These are phyloP conservation scores for Autographa pulchrina DNA, from an alignment of 2,888 invertebrate genomes.

Conservation along the genomic window DNA sequence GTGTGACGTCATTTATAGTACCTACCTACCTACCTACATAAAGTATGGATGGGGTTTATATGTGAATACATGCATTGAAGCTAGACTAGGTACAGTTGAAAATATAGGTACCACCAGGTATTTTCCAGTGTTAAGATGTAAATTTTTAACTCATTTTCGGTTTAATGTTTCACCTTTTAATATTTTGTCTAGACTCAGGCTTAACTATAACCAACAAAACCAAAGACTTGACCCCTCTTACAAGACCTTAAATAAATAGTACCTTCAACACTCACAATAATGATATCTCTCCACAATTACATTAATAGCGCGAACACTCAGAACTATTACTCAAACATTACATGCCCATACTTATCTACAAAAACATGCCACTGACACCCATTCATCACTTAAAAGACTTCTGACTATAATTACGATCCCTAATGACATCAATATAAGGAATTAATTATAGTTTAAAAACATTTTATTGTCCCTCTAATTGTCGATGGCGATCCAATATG, in stretches of 20 bases:
- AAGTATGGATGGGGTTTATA: neutral
- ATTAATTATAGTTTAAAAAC: slow-evolving; percentile 68
- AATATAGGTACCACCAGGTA: too few relatives aligned
- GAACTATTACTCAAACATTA: slow-evolving; percentile 33
- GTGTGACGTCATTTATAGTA: neutral
- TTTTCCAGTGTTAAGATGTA: too few relatives aligned
- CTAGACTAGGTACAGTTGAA: too few relatives aligned
- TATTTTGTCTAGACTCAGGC: too few relatives aligned
- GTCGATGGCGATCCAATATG: slow-evolving; percentile 64
- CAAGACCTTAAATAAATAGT: too few relatives aligned
- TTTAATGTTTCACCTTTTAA: too few relatives aligned
- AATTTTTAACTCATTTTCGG: too few relatives aligned
- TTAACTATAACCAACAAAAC: too few relatives aligned
- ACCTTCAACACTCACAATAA: neutral
- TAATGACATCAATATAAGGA: slow-evolving; percentile 72
- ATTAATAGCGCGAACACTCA: slow-evolving; percentile 5
- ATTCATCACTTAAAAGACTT: slow-evolving; percentile 59
- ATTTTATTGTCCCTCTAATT: slow-evolving; percentile 73
- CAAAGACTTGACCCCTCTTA: too few relatives aligned
- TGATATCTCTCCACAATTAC: neutral
- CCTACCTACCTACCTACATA: neutral
- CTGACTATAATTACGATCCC: slow-evolving; percentile 56
- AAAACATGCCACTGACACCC: slow-evolving; percentile 51
- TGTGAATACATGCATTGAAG: too few relatives aligned
- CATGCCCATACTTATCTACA: slow-evolving; percentile 34